Evolutionary conservation across 2,113 vertebrate species (phyloP).

Genomic region (Ptilonorhynchus violaceus): DNA sequence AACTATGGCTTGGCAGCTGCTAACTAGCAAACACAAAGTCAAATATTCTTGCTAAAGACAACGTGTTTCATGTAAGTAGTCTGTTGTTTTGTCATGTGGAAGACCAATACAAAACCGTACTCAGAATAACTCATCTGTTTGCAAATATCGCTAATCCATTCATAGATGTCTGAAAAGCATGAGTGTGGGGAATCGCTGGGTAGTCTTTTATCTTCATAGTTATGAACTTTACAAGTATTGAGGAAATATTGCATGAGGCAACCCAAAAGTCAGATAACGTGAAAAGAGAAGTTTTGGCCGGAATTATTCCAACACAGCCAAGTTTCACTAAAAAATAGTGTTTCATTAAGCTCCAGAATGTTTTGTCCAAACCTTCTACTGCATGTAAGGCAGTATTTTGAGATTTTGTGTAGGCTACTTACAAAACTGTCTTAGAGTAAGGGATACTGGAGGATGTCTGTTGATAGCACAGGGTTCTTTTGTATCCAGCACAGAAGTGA

Average conservation of each 20-base stretch:
- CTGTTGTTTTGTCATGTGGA: background rate
- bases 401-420: background rate
- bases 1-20: background rate
- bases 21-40: background rate
- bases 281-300: background rate
- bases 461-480: background rate
- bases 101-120: background rate
- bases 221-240: background rate
- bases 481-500: background rate
- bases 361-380: background rate
- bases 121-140: background rate
- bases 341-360: background rate
- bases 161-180: rapidly evolving
- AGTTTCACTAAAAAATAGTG: background rate
- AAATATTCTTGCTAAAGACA: background rate
- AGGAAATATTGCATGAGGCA: background rate
- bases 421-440: background rate
- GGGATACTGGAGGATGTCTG: background rate
- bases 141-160: background rate
- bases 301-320: background rate
- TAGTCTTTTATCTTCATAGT: background rate
- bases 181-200: background rate
- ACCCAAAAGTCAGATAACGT: background rate
- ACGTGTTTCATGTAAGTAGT: background rate
- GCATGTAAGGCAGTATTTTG: background rate